A percentile compares a stretch with the other conserved stretches of the same genome.
Conservation (phyloP, 2,113 vertebrate species). For the Prunella himalayana region DNA sequence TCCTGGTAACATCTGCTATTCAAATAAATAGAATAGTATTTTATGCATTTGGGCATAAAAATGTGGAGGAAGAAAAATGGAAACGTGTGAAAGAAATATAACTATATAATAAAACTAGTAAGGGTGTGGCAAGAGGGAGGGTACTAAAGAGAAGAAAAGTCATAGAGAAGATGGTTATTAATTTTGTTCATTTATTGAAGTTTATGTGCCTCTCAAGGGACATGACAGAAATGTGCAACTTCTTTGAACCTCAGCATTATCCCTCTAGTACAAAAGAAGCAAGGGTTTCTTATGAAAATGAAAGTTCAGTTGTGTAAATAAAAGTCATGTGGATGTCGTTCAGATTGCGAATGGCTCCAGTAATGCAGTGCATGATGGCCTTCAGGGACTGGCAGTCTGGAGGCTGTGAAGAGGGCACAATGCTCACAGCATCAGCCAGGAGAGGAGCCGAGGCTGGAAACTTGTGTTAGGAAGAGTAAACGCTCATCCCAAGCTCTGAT, state of each 20-base stretch:
- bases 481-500: not conserved
- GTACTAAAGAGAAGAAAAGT: not conserved
- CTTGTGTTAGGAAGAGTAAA: not conserved
- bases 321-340: not conserved
- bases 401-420: not conserved
- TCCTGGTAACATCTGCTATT: not conserved
- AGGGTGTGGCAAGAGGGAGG: not conserved
- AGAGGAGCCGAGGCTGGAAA: not conserved
- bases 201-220: not conserved
- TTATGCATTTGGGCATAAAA: not conserved
- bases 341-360: not conserved
- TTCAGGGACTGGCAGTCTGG: fast-evolving
- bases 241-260: not conserved
- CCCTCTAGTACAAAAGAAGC: not conserved
- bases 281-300: not conserved
- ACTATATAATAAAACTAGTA: not conserved
- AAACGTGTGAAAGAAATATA: not conserved
- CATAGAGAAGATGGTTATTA: not conserved
- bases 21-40: not conserved
- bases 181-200: not conserved
- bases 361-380: not conserved
- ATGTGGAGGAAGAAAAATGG: not conserved
- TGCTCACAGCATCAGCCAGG: not conserved
- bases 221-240: not conserved
- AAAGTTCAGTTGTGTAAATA: not conserved